These are phyloP conservation scores for Heliconius nattereri DNA, from an alignment of 1,140 invertebrate genomes.

Conservation along the genomic window DNA sequence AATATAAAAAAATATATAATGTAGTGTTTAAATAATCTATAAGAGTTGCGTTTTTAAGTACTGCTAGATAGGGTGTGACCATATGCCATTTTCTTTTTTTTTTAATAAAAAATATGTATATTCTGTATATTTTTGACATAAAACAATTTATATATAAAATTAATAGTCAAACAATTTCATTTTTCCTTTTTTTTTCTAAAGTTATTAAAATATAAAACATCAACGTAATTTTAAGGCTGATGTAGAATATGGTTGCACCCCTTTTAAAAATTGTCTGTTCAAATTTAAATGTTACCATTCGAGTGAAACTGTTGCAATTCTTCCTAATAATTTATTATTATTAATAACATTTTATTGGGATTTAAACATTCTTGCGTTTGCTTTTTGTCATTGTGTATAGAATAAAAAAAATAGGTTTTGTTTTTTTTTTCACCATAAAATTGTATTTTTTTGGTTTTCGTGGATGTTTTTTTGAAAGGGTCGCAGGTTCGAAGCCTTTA, in stretches of 20 bases:
- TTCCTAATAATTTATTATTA: constrained; percentile 2
- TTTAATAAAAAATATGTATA: background rate
- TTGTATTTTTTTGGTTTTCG: background rate
- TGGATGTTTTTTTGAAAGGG: background rate
- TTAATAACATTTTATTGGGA: background rate
- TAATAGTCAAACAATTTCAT: background rate
- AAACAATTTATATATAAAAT: background rate
- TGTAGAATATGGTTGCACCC: constrained; percentile 23
- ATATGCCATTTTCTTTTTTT: background rate
- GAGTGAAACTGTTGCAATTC: constrained; percentile 28
- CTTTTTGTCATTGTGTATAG: background rate
- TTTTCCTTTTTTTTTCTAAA: background rate
- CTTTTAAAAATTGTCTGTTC: constrained; percentile 24
- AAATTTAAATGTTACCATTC: constrained; percentile 33
- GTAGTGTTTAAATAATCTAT: background rate
- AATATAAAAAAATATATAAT: constrained; percentile 2
- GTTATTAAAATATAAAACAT: background rate
- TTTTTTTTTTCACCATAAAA: background rate
- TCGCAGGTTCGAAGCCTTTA: background rate
- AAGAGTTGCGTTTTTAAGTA: constrained; percentile 20
- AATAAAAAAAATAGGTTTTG: constrained; percentile 5
- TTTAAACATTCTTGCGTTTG: constrained; percentile 3
- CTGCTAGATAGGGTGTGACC: constrained; percentile 30
- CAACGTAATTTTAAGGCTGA: constrained; percentile 11
- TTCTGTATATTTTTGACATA: background rate